phyloP scores from a whole-genome alignment of 1,140 invertebrate genomes.

The Drosophila asahinai region DNA sequence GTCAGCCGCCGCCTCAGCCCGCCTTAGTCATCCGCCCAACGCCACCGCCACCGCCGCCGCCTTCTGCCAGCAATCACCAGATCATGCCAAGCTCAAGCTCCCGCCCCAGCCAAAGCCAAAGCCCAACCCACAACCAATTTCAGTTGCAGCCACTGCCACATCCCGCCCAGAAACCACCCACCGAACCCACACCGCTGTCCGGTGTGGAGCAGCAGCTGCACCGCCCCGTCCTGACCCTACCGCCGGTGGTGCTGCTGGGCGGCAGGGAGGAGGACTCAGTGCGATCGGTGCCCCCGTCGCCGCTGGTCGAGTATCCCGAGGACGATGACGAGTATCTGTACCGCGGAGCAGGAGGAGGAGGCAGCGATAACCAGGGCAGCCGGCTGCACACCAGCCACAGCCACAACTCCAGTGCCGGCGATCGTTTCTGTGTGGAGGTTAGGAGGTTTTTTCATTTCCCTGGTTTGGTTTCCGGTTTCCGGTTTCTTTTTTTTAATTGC shows the following conservation, averaged over 20 bases:
- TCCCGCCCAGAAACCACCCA: conserved; percentile 21
- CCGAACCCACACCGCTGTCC: conserved; percentile 7
- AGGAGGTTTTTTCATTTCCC: conserved; percentile 76
- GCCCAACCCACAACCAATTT: conserved; percentile 63
- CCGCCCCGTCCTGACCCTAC: conserved; percentile 83
- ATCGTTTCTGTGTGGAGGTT: conserved; percentile 85
- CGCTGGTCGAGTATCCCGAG: conserved; percentile 88
- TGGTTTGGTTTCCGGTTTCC: conserved; percentile 42
- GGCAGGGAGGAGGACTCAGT: conserved; percentile 76
- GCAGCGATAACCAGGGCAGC: conserved; percentile 26
- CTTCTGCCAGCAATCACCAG: conserved; percentile 26
- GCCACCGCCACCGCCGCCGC: conserved; percentile 9
- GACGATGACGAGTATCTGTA: conserved; percentile 87
- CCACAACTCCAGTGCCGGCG: conserved; percentile 75
- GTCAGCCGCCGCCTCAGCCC: conserved; percentile 26
- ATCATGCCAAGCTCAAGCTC: conserved; percentile 24
- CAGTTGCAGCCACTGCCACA: conserved; percentile 59
- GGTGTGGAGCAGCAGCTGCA: conserved; percentile 76
- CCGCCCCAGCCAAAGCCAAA: conserved; percentile 33
- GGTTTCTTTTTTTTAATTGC: conserved; percentile 39
- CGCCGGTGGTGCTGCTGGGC: conserved; percentile 79
- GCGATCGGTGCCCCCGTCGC: conserved; percentile 58
- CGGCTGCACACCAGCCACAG: conserved; percentile 55
- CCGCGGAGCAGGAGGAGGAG: conserved; percentile 5
- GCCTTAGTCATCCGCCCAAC: conserved; percentile 14